These are phyloP conservation scores for Agapostemon virescens DNA, from an alignment of 2,888 invertebrate genomes.

Conservation along the genomic window DNA sequence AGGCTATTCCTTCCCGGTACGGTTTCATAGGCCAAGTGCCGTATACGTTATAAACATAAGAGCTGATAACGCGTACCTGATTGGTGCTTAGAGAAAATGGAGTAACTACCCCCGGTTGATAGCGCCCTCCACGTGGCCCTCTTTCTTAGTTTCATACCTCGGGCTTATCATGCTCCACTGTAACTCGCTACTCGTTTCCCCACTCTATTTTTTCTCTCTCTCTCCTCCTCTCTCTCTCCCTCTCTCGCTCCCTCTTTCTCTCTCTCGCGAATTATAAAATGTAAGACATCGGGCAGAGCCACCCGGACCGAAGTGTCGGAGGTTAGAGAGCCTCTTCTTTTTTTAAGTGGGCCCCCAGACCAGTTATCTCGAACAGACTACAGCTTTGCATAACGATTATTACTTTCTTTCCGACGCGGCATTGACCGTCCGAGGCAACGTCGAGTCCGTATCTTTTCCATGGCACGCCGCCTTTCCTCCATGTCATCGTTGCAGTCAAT, in stretches of 20 bases:
- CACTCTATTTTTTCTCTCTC: conserved; percentile 19
- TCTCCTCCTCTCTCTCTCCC: neutral
- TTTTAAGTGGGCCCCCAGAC: conserved; percentile 59
- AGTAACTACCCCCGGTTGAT: conserved; percentile 56
- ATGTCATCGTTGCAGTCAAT: conserved; percentile 31
- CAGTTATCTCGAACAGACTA: conserved; percentile 69
- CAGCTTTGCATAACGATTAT: conserved; percentile 75
- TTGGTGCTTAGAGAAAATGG: conserved; percentile 62
- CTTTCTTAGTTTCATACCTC: conserved; percentile 58
- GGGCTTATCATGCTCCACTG: conserved; percentile 56
- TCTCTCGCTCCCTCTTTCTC: neutral
- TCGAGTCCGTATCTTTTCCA: conserved; percentile 47
- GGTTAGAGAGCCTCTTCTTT: conserved; percentile 49
- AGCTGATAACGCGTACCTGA: conserved; percentile 59
- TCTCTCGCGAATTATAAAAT: conserved; percentile 61
- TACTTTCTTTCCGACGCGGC: conserved; percentile 67
- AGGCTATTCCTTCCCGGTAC: conserved; percentile 17
- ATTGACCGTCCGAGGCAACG: conserved; percentile 44
- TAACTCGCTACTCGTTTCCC: conserved; percentile 36
- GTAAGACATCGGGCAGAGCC: conserved; percentile 59
- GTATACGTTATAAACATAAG: conserved; percentile 53
- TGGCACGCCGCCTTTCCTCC: conserved; percentile 11
- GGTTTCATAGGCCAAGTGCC: conserved; percentile 6
- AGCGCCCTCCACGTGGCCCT: conserved; percentile 31
- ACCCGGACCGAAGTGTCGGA: conserved; percentile 20